Conservation (phyloP, 2,113 vertebrate species). For the Loxodonta africana region DNA sequence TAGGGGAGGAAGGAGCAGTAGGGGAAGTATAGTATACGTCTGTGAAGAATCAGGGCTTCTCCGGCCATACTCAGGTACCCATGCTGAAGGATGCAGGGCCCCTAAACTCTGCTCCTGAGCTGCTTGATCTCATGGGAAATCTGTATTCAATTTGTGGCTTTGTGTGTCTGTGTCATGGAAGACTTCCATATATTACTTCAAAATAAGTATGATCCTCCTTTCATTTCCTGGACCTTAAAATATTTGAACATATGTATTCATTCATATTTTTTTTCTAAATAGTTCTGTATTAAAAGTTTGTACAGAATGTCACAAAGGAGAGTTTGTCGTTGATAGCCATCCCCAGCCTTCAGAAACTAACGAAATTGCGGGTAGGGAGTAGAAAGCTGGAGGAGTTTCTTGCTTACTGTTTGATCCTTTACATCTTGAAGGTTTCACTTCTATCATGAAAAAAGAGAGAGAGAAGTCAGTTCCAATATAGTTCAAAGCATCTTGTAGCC, state of each 20-base stretch:
- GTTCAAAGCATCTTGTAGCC: neutral
- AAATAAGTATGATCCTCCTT: neutral
- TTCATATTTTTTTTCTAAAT: neutral
- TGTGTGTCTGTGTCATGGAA: neutral
- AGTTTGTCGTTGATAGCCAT: neutral
- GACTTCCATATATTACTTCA: neutral
- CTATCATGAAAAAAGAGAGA: neutral
- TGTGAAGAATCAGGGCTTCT: neutral
- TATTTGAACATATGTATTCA: neutral
- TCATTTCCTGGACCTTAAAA: neutral
- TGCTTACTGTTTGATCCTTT: neutral
- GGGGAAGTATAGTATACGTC: accelerated
- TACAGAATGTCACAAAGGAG: neutral
- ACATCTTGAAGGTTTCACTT: conserved; percentile 23
- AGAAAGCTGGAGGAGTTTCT: neutral
- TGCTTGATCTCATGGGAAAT: neutral
- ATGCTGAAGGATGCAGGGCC: accelerated
- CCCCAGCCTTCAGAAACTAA: neutral
- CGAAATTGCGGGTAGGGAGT: neutral
- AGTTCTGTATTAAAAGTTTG: neutral
- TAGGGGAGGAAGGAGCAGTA: neutral
- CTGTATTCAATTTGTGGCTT: neutral
- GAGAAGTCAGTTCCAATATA: neutral
- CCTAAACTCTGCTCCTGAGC: neutral
- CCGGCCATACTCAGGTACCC: neutral